phyloP scores from a whole-genome alignment of 2,888 invertebrate species.

The Scrobipalpa costella region DNA sequence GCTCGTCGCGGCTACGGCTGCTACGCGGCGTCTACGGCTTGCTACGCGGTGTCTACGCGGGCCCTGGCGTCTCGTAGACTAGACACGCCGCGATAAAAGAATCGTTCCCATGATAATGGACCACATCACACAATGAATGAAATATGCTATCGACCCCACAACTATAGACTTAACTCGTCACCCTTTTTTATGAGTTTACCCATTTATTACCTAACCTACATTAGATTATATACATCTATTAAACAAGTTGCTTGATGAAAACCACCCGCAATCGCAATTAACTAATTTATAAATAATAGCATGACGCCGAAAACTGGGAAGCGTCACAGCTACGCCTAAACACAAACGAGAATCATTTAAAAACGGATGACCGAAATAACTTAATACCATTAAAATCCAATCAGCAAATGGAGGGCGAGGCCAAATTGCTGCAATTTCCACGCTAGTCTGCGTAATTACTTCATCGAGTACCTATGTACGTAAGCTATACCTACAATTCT shows the following conservation, averaged over 20 bases:
- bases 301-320: neutral
- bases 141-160: no score
- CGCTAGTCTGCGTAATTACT: slow-evolving; percentile 21
- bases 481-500: no score
- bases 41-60: no score
- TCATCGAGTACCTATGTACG: slow-evolving; percentile 10
- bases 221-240: no score
- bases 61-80: neutral
- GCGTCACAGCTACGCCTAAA: neutral
- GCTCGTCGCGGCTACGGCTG: no score
- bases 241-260: no score
- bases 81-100: neutral
- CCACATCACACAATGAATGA: neutral
- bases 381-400: slow-evolving; percentile 26
- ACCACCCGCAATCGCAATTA: no score
- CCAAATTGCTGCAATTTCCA: slow-evolving; percentile 25
- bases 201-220: no score
- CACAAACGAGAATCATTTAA: neutral
- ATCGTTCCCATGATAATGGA: neutral
- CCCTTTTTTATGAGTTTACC: no score
- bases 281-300: no score
- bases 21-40: no score
- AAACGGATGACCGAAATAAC: slow-evolving; percentile 19
- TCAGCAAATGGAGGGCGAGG: slow-evolving; percentile 20
- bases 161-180: no score